Percentiles rank a stretch among this genome's conserved stretches.
Conservation (phyloP, 2,888 invertebrate genomes). For the Cephus sareptanus region DNA sequence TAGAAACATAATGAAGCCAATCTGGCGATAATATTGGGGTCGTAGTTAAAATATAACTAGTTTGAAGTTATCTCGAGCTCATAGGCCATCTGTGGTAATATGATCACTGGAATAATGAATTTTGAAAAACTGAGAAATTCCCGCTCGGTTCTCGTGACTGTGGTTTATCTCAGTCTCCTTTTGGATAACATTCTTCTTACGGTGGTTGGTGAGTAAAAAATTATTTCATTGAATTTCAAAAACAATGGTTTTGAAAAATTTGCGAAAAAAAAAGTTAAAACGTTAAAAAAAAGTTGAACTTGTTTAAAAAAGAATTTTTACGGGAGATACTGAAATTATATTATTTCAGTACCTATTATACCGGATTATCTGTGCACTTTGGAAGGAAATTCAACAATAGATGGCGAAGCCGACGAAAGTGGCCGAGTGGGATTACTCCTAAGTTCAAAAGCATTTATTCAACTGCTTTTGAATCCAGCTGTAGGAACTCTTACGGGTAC, state of each 20-base stretch:
- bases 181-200: constrained; percentile 90
- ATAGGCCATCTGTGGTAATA: background rate
- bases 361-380: constrained; percentile 78
- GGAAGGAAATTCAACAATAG: constrained; percentile 62
- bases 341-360: constrained; percentile 79
- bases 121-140: constrained; percentile 40
- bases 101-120: constrained; percentile 25
- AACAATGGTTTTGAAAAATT: background rate
- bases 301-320: background rate
- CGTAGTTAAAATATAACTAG: background rate
- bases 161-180: constrained; percentile 81
- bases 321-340: background rate
- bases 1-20: background rate
- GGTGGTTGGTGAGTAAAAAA: constrained; percentile 80
- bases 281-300: background rate
- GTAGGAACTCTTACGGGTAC: constrained; percentile 76
- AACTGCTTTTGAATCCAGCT: constrained; percentile 80
- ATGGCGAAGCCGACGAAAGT: constrained; percentile 70
- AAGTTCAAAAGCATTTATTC: constrained; percentile 84
- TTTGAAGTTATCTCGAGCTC: background rate
- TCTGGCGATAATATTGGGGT: background rate
- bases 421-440: constrained; percentile 76
- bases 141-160: constrained; percentile 66
- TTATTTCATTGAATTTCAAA: background rate
- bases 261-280: background rate